These are phyloP conservation scores for Euwallacea similis DNA, from an alignment of 1,140 invertebrate genomes.

Conservation along the genomic window DNA sequence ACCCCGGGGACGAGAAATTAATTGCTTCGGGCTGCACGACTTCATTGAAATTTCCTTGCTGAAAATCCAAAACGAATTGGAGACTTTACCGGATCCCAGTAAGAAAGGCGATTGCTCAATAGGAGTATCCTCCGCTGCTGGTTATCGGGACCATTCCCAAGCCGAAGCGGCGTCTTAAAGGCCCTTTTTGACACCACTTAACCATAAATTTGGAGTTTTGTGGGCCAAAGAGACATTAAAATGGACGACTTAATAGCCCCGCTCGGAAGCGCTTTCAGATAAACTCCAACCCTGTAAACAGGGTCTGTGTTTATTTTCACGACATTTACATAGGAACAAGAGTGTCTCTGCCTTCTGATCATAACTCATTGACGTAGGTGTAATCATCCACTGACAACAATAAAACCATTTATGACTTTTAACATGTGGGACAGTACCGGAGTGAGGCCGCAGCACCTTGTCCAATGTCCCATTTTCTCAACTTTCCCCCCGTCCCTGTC, in stretches of 20 bases:
- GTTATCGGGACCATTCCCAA: conserved; percentile 6
- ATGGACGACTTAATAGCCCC: conserved; percentile 25
- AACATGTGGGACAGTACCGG: not conserved
- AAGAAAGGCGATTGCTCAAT: too few species aligned
- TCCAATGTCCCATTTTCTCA: too few species aligned
- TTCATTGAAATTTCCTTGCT: too few species aligned
- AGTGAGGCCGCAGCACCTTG: too few species aligned
- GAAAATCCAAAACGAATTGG: too few species aligned
- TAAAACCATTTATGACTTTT: conserved; percentile 27
- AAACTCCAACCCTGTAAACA: not conserved
- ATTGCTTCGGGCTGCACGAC: not conserved
- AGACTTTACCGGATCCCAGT: too few species aligned
- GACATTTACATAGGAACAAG: not conserved
- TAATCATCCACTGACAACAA: conserved; percentile 15
- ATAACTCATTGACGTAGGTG: conserved; percentile 14
- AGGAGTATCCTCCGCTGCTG: not conserved
- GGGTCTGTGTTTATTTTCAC: not conserved
- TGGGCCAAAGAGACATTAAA: conserved; percentile 15
- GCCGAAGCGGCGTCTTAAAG: conserved; percentile 5
- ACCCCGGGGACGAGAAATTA: not conserved
- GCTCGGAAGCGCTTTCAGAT: conserved; percentile 19
- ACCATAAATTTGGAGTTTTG: conserved; percentile 24
- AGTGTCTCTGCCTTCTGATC: not conserved
- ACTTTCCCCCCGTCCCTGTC: not conserved
- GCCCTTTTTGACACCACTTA: conserved; percentile 24